Percentiles rank a stretch among this genome's conserved stretches.
phyloP scores from a whole-genome alignment of 2,113 vertebrate genomes.

The Phaethon lepturus region DNA sequence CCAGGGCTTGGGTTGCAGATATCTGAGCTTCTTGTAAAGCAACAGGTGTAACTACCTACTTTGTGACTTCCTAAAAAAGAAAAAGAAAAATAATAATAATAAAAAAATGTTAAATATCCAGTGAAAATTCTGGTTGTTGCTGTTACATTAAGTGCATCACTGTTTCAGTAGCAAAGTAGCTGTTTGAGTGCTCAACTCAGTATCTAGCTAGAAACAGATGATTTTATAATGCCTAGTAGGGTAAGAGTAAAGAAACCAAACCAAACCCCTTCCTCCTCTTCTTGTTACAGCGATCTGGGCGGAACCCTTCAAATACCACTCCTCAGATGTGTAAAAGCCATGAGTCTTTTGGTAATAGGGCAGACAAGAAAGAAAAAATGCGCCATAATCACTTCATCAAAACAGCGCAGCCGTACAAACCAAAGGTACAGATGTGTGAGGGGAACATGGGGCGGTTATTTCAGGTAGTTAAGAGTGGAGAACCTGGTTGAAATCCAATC shows the following conservation, averaged over 20 bases:
- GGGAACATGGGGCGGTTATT: fast-evolving
- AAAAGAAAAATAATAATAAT: neutral
- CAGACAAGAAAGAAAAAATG: constrained; percentile 97
- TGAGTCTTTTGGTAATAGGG: constrained; percentile 93
- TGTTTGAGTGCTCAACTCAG: neutral
- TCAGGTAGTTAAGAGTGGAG: neutral
- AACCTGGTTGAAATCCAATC: neutral
- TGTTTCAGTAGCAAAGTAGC: neutral
- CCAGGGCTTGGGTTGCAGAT: neutral
- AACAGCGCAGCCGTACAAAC: constrained; percentile 98
- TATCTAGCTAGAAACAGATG: neutral
- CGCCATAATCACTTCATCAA: constrained; percentile 99
- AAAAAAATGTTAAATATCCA: neutral
- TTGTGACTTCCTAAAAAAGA: neutral
- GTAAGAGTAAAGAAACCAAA: neutral
- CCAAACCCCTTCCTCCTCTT: neutral
- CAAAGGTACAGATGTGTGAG: constrained; percentile 81
- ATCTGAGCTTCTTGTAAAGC: neutral
- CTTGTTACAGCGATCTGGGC: constrained; percentile 86
- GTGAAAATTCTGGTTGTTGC: neutral
- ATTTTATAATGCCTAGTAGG: neutral
- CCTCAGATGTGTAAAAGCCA: constrained; percentile 91
- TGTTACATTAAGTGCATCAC: neutral
- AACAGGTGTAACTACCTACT: neutral
- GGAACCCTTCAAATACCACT: constrained; percentile 84